Percentiles rank a stretch among this genome's conserved stretches.
phyloP scores from a whole-genome alignment of 2,888 invertebrate species.

The Subacronicta megacephala region DNA sequence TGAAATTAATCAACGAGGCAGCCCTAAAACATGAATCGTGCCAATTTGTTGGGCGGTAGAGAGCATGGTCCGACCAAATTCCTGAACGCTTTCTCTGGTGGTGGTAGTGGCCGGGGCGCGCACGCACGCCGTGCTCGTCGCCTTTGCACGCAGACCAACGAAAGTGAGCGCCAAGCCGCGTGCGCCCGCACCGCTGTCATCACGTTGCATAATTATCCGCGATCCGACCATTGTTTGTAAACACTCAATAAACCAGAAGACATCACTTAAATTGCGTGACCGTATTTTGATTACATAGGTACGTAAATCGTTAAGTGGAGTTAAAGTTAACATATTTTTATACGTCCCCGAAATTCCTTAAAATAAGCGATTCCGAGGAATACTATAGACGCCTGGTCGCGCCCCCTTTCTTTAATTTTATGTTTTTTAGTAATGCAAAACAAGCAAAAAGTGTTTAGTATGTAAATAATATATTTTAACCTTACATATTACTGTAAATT shows the following conservation, averaged over 20 bases:
- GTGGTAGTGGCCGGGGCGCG: slow-evolving; percentile 61
- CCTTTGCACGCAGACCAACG: slow-evolving; percentile 75
- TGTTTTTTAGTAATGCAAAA: too few relatives aligned
- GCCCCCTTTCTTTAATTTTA: too few relatives aligned
- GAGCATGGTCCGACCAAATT: slow-evolving; percentile 81
- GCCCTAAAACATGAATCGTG: slow-evolving; percentile 57
- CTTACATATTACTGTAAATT: too few relatives aligned
- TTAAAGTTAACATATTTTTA: slow-evolving; percentile 62
- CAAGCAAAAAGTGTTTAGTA: too few relatives aligned
- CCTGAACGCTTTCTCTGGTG: slow-evolving; percentile 87
- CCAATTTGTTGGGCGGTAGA: slow-evolving; percentile 63
- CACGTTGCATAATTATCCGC: slow-evolving; percentile 86
- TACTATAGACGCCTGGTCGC: too few relatives aligned
- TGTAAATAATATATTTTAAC: too few relatives aligned
- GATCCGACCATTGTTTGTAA: slow-evolving; percentile 87
- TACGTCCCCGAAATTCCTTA: slow-evolving; percentile 47
- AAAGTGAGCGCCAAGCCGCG: slow-evolving; percentile 83
- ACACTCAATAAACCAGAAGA: slow-evolving; percentile 80
- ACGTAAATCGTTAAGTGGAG: slow-evolving; percentile 52
- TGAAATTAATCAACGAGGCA: slow-evolving; percentile 33
- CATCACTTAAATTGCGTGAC: slow-evolving; percentile 78
- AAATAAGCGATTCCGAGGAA: too few relatives aligned
- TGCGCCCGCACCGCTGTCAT: slow-evolving; percentile 79
- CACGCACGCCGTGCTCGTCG: slow-evolving; percentile 47
- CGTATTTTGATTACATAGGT: slow-evolving; percentile 75